A percentile compares a stretch with the other conserved stretches of the same genome.
phyloP scores from a whole-genome alignment of 2,888 invertebrate species.

The Cotesia congregata region DNA sequence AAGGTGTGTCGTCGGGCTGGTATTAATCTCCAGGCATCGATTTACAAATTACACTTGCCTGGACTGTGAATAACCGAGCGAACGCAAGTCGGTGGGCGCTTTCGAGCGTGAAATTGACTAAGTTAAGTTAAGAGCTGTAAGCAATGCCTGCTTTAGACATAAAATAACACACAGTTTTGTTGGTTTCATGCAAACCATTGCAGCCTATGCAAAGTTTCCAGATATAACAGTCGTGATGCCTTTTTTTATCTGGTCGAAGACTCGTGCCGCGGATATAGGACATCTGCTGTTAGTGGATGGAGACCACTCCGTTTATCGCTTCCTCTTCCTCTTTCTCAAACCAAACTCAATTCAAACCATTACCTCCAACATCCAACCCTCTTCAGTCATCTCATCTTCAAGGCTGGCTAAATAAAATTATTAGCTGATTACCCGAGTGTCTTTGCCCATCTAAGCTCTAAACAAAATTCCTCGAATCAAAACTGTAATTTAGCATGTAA shows the following conservation, averaged over 20 bases:
- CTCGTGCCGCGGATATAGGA: neutral
- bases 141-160: neutral
- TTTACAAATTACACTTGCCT: slow-evolving; percentile 52
- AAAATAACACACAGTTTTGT: neutral
- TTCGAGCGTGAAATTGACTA: slow-evolving; percentile 55
- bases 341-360: too few species aligned
- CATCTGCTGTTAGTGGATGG: too few species aligned
- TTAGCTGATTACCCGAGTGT: neutral
- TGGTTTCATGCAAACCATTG: slow-evolving; percentile 27
- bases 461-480: slow-evolving; percentile 16
- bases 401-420: neutral
- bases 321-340: slow-evolving; percentile 17
- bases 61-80: slow-evolving; percentile 11
- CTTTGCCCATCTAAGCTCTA: neutral
- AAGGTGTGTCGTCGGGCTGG: slow-evolving; percentile 49
- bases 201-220: too few species aligned
- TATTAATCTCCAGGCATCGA: slow-evolving; percentile 52
- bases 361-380: too few species aligned
- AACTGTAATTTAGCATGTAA: slow-evolving; percentile 2
- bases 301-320: neutral
- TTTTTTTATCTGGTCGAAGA: slow-evolving; percentile 26
- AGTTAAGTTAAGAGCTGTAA: neutral
- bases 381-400: too few species aligned
- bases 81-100: slow-evolving; percentile 21
- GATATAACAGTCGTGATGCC: slow-evolving; percentile 43